These are phyloP conservation scores for Odontocerum albicorne DNA, from an alignment of 2,888 invertebrate genomes.

Conservation along the genomic window DNA sequence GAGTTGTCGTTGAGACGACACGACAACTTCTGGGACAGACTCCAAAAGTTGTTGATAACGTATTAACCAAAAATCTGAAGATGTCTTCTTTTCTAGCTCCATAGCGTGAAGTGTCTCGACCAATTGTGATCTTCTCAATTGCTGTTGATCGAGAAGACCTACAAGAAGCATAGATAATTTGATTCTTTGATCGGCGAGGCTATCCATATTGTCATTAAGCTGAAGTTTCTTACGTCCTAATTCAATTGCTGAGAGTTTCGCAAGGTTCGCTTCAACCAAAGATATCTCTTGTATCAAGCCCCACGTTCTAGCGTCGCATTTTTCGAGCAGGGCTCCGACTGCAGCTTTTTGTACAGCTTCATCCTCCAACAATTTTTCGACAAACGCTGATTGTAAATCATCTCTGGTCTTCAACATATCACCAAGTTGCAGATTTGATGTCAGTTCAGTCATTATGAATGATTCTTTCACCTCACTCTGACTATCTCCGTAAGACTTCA, in stretches of 20 bases:
- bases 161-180: slow-evolving; percentile 68
- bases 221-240: slow-evolving; percentile 69
- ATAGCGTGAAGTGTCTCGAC: slow-evolving; percentile 70
- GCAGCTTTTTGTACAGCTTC: slow-evolving; percentile 73
- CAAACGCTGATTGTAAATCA: slow-evolving; percentile 60
- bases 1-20: slow-evolving; percentile 62
- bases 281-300: slow-evolving; percentile 74
- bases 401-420: slow-evolving; percentile 64
- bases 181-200: slow-evolving; percentile 67
- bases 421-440: slow-evolving; percentile 61
- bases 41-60: slow-evolving; percentile 85
- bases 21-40: slow-evolving; percentile 67
- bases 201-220: slow-evolving; percentile 69
- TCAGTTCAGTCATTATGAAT: slow-evolving; percentile 59
- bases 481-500: slow-evolving; percentile 65
- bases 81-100: slow-evolving; percentile 60
- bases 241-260: slow-evolving; percentile 71
- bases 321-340: slow-evolving; percentile 69
- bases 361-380: slow-evolving; percentile 65
- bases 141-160: slow-evolving; percentile 69
- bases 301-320: slow-evolving; percentile 75
- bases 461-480: slow-evolving; percentile 66
- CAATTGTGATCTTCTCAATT: slow-evolving; percentile 64
- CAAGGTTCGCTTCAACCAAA: slow-evolving; percentile 71
- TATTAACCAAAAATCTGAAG: slow-evolving; percentile 70